These are phyloP conservation scores for Tympanoctomys barrerae DNA, from an alignment of 2,797 vertebrate genomes.

Conservation along the genomic window DNA sequence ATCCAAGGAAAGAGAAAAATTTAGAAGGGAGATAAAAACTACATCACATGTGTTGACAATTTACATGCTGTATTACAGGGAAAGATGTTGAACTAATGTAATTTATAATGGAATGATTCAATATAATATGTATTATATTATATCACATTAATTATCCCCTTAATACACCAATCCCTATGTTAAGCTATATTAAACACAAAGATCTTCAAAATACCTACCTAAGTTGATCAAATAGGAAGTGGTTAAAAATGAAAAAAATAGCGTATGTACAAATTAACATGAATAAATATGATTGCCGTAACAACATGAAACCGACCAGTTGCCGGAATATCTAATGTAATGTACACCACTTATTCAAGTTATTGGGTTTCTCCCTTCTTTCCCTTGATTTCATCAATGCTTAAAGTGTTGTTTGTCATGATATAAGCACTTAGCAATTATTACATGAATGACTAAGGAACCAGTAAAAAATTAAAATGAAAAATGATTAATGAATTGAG, in stretches of 20 bases:
- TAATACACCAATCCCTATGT: background rate
- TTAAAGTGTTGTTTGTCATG: accelerated
- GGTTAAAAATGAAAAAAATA: background rate
- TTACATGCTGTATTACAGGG: background rate
- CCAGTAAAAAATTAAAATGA: background rate
- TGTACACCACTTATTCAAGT: background rate
- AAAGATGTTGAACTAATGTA: background rate
- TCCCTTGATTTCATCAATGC: background rate
- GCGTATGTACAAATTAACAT: background rate
- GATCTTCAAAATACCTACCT: background rate
- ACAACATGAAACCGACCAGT: background rate
- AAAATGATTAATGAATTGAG: background rate
- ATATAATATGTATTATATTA: too few species aligned
- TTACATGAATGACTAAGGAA: background rate
- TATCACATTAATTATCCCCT: too few species aligned
- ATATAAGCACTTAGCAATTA: background rate
- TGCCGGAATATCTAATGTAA: background rate
- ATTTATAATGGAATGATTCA: background rate
- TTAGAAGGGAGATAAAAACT: background rate
- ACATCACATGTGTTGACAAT: accelerated
- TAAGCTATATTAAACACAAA: background rate
- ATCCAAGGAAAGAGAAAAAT: background rate
- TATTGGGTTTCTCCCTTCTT: background rate
- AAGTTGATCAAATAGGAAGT: background rate
- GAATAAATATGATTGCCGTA: background rate